Evolutionary conservation across 2,113 vertebrate species (phyloP), one percentile per base, ranked within the genome.

Genomic region (Pimephales promelas): DNA sequence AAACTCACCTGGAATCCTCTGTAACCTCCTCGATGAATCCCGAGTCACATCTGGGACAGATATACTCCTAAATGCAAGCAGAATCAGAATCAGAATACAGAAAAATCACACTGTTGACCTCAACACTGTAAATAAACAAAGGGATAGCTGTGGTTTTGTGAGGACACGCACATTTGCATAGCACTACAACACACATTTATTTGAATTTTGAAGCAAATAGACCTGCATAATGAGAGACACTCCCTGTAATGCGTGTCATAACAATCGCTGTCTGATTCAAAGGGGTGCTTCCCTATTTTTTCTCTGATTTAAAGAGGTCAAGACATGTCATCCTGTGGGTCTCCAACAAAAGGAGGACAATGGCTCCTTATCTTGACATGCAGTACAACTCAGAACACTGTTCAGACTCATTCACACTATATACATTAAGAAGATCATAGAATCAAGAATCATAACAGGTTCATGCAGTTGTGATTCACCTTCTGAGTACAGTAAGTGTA

Each of bases 11-110:
- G 92, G 97, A 97, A 87, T 98, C 96, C 87, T 97, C 97, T 26
- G 97, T 97, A 89, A 98, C 96, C 93, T 98, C 97, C 88, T 98
- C 97, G 20, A 98, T 97, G 82, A 98, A 98, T 77, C 96, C 97
- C 0, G 97, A 98, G 79, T 98, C 96, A 89, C 97, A 98, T 87
- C 96, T 91, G 4, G 97, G 97, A 88, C 97, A 98, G 49, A 95
- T 97, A 88, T 96, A 98, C 82, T 98, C 97, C 97, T 98, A 90
- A 52, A 92, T 85, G 89, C 62, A 89, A 86, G 28, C 76, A 26
- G 90, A 77, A 36, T 70, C 24, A 79, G 20, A 22, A 66, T 76
- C 28, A 54, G 20, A 40, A 56, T 7, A 5, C 3, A 6, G 20
- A 40, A 14, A 52, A 43, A 77, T 40, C 3, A 6, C 40, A 47